Evolutionary conservation across 92 coral and sea anemone species (phyloP), one percentile per base, ranked within the genome.

Genomic region (Phenganax marumi): DNA sequence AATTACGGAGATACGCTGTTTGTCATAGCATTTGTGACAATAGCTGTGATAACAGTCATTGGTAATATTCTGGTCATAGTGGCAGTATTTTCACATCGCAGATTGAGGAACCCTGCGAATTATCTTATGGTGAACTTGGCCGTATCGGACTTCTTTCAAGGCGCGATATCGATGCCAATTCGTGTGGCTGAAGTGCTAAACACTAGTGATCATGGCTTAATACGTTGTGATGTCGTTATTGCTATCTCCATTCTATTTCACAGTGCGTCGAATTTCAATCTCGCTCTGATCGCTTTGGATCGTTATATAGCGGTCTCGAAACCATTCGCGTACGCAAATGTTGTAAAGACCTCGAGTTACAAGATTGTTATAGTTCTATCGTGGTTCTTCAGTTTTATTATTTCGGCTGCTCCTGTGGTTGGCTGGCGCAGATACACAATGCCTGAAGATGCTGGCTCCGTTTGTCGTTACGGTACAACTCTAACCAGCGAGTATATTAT

Each of bases 41-140:
- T 56, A 58, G 70, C 97, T 6, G 46, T 87, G 33, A 79, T 89
- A 26, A 92, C 98, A 12, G 76, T 88, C 6, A 61, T 89, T 12
- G 97, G 97, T 4, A 94, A 94, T 83, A 73, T 84, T 58, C 12
- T 92, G 75, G 90, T 94, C 22, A 87, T 94, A 70, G 52, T 93
- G 5, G 98, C 98, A 22, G 92, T 94, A 14, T 72, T 87, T 54
- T 90, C 92, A 89, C 90, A 94, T 84, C 90, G 85, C 73, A 85
- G 90, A 23, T 92, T 94, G 56, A 92, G 90, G 8, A 90, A 87
- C 60, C 85, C 93, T 23, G 89, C 93, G 8, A 94, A 94, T 79
- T 87, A 90, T 68, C 85, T 94, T 8, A 92, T 94, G 77, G 89
- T 94, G 19, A 94, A 94, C 72, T 86, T 94, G 6, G 98, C 98